Evolutionary conservation across 2,797 vertebrate species (phyloP), one percentile per base, ranked within the genome.

Genomic region (Rhyacichthys aspro): DNA sequence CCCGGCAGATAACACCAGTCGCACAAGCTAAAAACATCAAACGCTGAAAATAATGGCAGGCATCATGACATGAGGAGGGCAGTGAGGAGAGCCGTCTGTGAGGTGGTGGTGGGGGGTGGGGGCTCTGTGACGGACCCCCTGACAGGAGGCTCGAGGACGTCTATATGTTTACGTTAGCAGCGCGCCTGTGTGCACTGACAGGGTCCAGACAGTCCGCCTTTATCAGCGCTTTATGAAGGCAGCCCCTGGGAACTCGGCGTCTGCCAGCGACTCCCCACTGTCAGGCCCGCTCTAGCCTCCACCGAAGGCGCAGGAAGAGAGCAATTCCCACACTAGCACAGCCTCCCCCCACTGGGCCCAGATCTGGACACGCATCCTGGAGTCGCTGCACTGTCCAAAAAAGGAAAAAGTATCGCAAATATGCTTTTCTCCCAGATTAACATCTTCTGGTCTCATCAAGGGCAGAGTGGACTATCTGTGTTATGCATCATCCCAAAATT

Each of bases 21-120:
- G 90, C 81, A 81, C 81, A 81, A 83, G 86, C 85, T 87, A 87
- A 91, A 90, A 85, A 92, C 89, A 93, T 93, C 91, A 93, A 93
- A 93, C 85, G 88, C 67, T 84, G 76, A 76, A 82, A 89, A 89
- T 92, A 90, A 93, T 93, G 91, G 92, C 91, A 92, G 88, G 73
- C 90, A 91, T 92, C 91, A 93, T 92, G 91, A 92, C 87, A 86
- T 90, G 80, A 68, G 72, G 62, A 72, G 79, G 60, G 77, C 56
- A 72, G 74, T 7, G 38, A 70, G 83, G 83, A 82, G 76, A n/a
- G 61, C 56, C 67, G 76, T 74, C 74, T 55, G 71, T 76, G 63
- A 63, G 72, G 71, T n/a, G n/a, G n/a, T n/a, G n/a, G n/a, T 44
- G 74, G 42, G 67, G 59, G 70, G 81, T 81, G 67, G 59, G 82